phyloP scores from a whole-genome alignment of 2,888 invertebrate species.

The Pristionchus fissidentatus region DNA sequence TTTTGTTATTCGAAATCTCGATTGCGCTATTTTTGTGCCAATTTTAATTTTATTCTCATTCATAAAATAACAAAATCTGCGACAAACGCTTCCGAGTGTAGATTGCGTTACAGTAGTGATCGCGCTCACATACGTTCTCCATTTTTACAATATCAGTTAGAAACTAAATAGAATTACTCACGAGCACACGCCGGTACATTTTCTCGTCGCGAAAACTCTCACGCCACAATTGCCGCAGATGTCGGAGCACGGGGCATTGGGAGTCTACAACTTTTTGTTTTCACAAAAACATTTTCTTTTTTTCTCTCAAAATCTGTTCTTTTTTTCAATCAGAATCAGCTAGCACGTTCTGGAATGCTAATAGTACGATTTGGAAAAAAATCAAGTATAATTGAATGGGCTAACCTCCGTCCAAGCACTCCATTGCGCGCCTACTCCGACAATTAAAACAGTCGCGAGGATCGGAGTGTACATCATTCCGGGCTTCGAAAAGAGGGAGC shows the following conservation, averaged over 20 bases:
- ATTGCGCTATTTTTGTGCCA: too few species aligned
- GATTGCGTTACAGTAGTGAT: too few species aligned
- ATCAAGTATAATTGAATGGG: not conserved
- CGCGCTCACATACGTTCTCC: too few species aligned
- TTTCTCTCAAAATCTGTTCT: not conserved
- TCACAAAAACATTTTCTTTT: not conserved
- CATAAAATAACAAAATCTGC: too few species aligned
- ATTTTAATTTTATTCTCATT: too few species aligned
- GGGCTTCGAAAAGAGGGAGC: not conserved
- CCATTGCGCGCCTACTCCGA: not conserved
- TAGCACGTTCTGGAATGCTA: not conserved
- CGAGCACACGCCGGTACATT: not conserved
- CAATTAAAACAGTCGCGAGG: not conserved
- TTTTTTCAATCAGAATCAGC: not conserved
- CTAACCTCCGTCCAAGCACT: not conserved
- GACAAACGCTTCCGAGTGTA: too few species aligned
- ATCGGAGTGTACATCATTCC: conserved; percentile 8
- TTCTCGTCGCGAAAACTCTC: not conserved
- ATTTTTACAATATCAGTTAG: too few species aligned
- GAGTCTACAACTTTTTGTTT: not conserved
- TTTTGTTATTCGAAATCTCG: too few species aligned
- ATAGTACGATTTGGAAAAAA: not conserved
- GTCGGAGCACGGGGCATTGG: not conserved
- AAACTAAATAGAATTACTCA: too few species aligned
- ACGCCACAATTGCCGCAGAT: not conserved